These are phyloP conservation scores for Mimachlamys varia DNA, from an alignment of 2,888 invertebrate species.

Conservation along the genomic window DNA sequence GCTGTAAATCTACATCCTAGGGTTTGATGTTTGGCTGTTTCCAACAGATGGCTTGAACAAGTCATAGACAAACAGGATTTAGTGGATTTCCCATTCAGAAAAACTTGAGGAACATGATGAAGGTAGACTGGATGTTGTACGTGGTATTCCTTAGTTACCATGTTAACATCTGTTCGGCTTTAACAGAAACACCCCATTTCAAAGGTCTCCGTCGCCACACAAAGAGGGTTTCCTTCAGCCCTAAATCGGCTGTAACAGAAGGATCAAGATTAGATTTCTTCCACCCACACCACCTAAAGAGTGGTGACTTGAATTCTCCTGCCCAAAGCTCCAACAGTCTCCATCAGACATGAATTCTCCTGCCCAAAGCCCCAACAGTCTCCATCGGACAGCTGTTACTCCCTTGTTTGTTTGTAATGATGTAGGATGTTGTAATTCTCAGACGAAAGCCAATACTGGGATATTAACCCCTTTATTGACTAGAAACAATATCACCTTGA, in stretches of 20 bases:
- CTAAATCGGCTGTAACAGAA: background rate
- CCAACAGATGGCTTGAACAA: background rate
- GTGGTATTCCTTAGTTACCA: background rate
- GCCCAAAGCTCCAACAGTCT: conserved; percentile 26
- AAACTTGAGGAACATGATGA: background rate
- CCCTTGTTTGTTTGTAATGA: background rate
- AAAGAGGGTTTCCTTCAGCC: conserved; percentile 18
- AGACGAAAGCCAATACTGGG: background rate
- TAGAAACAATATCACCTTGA: background rate
- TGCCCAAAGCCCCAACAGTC: conserved; percentile 23
- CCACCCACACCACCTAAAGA: background rate
- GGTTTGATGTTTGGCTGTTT: background rate
- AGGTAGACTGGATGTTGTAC: background rate
- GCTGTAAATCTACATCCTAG: background rate
- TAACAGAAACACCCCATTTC: background rate
- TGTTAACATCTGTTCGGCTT: conserved; percentile 5
- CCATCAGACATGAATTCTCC: conserved; percentile 8
- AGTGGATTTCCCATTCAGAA: conserved; percentile 18
- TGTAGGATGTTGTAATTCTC: background rate
- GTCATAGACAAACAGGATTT: background rate
- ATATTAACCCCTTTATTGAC: background rate
- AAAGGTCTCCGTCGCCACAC: background rate
- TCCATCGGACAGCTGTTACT: conserved; percentile 1
- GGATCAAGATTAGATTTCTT: background rate
- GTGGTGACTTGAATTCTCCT: background rate